Conservation (phyloP, 2,113 vertebrate genomes). For the Pteronura brasiliensis region DNA sequence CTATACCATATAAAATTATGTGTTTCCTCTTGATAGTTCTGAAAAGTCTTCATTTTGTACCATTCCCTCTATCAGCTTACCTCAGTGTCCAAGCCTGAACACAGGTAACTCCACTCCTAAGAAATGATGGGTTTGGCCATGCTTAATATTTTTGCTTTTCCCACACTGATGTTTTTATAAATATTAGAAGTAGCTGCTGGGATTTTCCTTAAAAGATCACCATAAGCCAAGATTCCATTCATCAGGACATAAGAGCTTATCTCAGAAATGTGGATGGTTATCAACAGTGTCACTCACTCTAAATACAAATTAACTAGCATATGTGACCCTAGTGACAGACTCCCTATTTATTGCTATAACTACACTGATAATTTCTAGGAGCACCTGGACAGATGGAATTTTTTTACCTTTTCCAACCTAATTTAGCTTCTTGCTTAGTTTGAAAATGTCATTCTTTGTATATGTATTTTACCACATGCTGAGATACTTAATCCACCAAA, state of each 20-base stretch:
- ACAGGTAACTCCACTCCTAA: background rate
- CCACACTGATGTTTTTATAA: background rate
- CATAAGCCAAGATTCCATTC: background rate
- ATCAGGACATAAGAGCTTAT: background rate
- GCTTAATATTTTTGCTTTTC: background rate
- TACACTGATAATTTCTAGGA: background rate
- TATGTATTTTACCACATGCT: background rate
- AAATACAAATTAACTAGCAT: slow-evolving; percentile 7
- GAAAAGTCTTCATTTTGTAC: slow-evolving; percentile 15
- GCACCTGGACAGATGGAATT: background rate
- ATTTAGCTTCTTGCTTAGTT: slow-evolving; percentile 1
- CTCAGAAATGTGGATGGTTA: background rate
- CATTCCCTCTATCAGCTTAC: background rate
- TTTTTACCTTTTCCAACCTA: slow-evolving; percentile 16
- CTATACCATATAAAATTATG: background rate
- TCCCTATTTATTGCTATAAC: slow-evolving; percentile 27
- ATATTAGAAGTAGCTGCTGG: background rate
- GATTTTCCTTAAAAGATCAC: background rate
- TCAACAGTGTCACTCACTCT: background rate
- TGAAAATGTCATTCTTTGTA: background rate
- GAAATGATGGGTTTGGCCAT: background rate
- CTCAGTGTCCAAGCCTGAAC: background rate
- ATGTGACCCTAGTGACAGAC: background rate
- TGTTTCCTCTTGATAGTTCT: background rate
- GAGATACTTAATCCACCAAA: background rate